These are phyloP conservation scores for Tetranychus cinnabarinus DNA, from an alignment of 1,140 invertebrate genomes.

Conservation along the genomic window DNA sequence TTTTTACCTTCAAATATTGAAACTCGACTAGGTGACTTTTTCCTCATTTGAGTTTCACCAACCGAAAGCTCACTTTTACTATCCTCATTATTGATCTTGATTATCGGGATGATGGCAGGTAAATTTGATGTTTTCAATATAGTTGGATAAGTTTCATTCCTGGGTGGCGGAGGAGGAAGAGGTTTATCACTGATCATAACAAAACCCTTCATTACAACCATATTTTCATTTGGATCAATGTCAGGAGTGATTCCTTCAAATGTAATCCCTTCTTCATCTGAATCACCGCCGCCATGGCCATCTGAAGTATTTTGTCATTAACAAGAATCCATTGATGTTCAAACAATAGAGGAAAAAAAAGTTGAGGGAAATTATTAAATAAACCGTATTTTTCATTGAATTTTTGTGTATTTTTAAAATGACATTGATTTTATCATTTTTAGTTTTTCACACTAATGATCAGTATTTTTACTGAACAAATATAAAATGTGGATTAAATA, in stretches of 20 bases:
- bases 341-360: no score
- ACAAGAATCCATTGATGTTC: neutral
- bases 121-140: neutral
- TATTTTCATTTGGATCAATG: slow-evolving; percentile 1
- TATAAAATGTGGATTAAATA: no score
- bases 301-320: neutral
- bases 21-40: neutral
- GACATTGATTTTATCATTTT: no score
- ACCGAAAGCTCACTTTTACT: neutral
- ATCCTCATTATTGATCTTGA: neutral
- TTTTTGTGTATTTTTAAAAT: no score
- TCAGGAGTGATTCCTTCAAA: slow-evolving; percentile 5
- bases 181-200: neutral
- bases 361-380: no score
- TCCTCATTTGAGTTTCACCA: neutral
- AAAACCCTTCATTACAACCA: slow-evolving; percentile 7
- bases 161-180: neutral
- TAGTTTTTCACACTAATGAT: no score
- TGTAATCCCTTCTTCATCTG: slow-evolving; percentile 3
- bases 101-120: neutral
- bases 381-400: no score
- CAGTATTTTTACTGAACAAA: no score
- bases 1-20: neutral
- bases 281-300: neutral
- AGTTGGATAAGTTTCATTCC: neutral